Evolutionary conservation across 1,140 invertebrate species (phyloP).

Genomic region (Hypsibius dujardini): DNA sequence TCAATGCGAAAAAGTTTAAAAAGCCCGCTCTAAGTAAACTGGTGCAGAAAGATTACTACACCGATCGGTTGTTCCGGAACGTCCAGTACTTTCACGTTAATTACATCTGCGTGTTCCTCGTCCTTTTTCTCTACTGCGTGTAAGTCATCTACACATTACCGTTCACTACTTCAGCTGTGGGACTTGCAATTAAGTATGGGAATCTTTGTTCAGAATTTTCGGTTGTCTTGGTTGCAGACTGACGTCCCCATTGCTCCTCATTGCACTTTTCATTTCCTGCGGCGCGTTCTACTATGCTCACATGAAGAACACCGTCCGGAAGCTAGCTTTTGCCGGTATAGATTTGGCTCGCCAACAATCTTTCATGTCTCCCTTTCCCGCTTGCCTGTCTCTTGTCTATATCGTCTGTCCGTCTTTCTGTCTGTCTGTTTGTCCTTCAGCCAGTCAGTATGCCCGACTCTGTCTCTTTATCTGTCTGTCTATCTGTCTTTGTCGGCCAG

Average conservation of each 20-base stretch:
- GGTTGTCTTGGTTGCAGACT: constrained; percentile 2
- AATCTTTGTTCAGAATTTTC: not conserved
- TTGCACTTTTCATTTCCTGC: constrained; percentile 1
- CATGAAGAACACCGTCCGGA: constrained; percentile 4
- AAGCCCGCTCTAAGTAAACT: not conserved
- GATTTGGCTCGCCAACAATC: not conserved
- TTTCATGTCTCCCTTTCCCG: not conserved
- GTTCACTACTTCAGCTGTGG: not conserved
- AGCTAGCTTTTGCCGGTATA: constrained; percentile 4
- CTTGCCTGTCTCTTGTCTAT: no score
- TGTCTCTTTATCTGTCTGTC: no score
- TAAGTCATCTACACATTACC: not conserved
- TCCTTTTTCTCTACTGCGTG: constrained; percentile 10
- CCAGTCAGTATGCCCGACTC: no score
- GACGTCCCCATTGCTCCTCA: constrained; percentile 12
- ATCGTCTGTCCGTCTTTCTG: no score
- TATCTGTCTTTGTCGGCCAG: not conserved
- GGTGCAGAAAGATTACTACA: not conserved
- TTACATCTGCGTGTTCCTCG: constrained; percentile 11
- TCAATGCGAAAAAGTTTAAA: not conserved
- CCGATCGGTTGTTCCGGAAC: constrained; percentile 2
- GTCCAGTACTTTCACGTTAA: constrained; percentile 11
- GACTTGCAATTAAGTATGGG: not conserved
- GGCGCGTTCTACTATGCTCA: constrained; percentile 6
- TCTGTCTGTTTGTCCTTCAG: no score